A percentile compares a stretch with the other conserved stretches of the same genome.
Conservation (phyloP, 2,888 invertebrate genomes). For the Sturmia bella region DNA sequence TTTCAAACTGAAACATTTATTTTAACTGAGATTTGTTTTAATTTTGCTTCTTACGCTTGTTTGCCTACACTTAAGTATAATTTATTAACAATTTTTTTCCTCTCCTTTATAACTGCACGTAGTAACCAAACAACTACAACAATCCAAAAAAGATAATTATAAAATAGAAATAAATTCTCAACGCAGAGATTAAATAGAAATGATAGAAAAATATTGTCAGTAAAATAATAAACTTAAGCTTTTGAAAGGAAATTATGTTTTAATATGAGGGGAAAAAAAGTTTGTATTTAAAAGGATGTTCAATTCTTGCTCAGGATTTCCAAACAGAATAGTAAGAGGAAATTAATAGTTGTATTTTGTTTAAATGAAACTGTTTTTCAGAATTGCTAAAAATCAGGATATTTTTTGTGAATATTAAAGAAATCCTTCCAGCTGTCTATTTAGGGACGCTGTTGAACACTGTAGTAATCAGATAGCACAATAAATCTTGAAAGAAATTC, state of each 20-base stretch:
- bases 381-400: no score
- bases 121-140: slow-evolving; percentile 16
- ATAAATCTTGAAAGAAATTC: no score
- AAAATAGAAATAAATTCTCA: slow-evolving; percentile 72
- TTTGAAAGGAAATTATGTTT: neutral
- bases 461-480: no score
- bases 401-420: no score
- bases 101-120: slow-evolving; percentile 55
- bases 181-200: slow-evolving; percentile 65
- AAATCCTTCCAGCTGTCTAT: no score
- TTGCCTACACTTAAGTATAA: slow-evolving; percentile 68
- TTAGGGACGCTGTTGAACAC: no score
- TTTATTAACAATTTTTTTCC: slow-evolving; percentile 63
- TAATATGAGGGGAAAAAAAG: neutral
- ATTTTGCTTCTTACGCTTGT: slow-evolving; percentile 61
- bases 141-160: slow-evolving; percentile 71
- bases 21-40: slow-evolving; percentile 68
- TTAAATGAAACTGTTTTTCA: no score
- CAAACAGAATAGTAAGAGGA: no score
- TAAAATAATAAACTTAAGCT: slow-evolving; percentile 25
- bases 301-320: neutral
- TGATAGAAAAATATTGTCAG: slow-evolving; percentile 4
- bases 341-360: no score
- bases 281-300: slow-evolving; percentile 1
- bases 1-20: slow-evolving; percentile 66